Evolutionary conservation across 2,113 vertebrate genomes (phyloP).

Genomic region (Nerophis lumbriciformis): DNA sequence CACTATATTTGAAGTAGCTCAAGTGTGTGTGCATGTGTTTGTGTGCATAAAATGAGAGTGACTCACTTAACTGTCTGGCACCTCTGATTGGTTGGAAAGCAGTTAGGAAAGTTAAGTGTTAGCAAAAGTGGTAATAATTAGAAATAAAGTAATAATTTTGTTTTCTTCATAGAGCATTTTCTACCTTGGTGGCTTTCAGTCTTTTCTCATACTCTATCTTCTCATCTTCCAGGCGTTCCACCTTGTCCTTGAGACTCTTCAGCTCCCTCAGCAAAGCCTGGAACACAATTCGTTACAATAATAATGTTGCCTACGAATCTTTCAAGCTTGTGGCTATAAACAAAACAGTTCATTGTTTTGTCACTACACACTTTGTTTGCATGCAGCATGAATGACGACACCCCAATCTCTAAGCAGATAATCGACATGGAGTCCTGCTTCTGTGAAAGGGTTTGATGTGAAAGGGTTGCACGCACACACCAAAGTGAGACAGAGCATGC

Average conservation of each 20-base stretch:
- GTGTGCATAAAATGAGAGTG: conserved; percentile 27
- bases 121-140: conserved; percentile 12
- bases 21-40: too few relatives aligned
- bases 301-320: background rate
- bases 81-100: conserved; percentile 50
- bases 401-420: background rate
- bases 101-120: conserved; percentile 52
- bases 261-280: conserved; percentile 87
- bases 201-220: conserved; percentile 88
- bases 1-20: conserved; percentile 11
- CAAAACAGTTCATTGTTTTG: conserved; percentile 3
- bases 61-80: conserved; percentile 51
- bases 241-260: conserved; percentile 84
- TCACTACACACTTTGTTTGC: background rate
- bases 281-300: background rate
- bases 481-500: conserved; percentile 35
- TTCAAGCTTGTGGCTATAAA: background rate
- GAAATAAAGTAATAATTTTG: too few relatives aligned
- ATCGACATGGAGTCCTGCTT: background rate
- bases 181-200: conserved; percentile 90
- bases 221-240: conserved; percentile 91
- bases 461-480: conserved; percentile 10
- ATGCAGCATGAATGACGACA: background rate
- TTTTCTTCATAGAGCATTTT: too few relatives aligned
- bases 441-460: background rate